Conservation (phyloP, 64 coral and sea anemone species). For the Stichodactyla mertensii region DNA sequence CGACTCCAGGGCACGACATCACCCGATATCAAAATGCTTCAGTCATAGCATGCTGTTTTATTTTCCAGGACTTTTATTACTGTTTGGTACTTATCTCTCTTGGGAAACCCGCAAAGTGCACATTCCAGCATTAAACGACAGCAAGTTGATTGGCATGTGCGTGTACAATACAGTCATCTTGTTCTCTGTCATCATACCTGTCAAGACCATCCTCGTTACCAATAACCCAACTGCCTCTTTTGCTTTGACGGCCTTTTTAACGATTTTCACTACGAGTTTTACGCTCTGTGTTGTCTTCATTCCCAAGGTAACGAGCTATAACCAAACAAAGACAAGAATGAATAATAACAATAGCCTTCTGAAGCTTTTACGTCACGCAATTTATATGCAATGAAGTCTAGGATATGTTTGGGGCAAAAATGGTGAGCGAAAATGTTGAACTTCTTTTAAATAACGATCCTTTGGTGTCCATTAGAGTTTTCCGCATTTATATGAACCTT, state of each 20-base stretch:
- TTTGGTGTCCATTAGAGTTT: no score
- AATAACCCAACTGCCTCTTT: slow-evolving; percentile 30
- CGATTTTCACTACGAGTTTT: slow-evolving; percentile 58
- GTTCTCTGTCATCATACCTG: slow-evolving; percentile 49
- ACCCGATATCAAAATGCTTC: no score
- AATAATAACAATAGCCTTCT: no score
- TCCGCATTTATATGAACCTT: no score
- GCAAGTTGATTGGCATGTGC: slow-evolving; percentile 81
- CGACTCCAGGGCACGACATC: no score
- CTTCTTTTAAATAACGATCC: no score
- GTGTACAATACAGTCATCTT: slow-evolving; percentile 85
- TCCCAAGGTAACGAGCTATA: slow-evolving; percentile 56
- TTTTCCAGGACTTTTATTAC: slow-evolving; percentile 43
- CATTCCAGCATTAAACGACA: slow-evolving; percentile 79
- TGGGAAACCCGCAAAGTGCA: slow-evolving; percentile 95
- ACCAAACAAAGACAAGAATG: not conserved
- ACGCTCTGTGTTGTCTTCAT: slow-evolving; percentile 79
- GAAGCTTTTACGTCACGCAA: no score
- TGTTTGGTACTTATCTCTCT: slow-evolving; percentile 72
- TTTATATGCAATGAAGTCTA: no score
- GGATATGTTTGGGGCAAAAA: no score
- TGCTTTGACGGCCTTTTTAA: slow-evolving; percentile 51
- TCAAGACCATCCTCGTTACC: slow-evolving; percentile 33
- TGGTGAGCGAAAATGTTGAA: no score
- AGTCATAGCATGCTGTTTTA: not conserved